Evolutionary conservation across 2,113 vertebrate genomes (phyloP).

Genomic region (Gadus macrocephalus): DNA sequence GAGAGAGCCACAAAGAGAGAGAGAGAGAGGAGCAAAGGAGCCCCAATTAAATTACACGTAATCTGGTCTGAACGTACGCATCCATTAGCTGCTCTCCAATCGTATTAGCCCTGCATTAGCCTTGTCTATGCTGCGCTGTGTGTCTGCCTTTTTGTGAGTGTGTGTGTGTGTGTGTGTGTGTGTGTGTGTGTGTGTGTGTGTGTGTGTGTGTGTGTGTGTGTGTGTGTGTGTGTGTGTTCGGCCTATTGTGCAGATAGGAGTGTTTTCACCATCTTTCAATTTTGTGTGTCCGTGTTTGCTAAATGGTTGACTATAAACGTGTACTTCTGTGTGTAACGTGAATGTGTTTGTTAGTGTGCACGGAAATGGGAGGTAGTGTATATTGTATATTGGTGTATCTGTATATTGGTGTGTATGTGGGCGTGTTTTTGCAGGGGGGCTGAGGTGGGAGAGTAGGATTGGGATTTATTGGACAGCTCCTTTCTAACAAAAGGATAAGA

Average conservation of each 20-base stretch:
- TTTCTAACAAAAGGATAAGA: not conserved
- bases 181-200: conserved; percentile 13
- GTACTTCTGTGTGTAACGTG: not conserved
- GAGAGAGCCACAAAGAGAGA: too few species aligned
- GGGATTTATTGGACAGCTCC: not conserved
- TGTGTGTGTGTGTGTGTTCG: not conserved
- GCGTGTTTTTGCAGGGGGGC: not conserved
- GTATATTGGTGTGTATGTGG: not conserved
- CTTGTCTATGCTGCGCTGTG: conserved; percentile 14
- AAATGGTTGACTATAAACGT: too few species aligned
- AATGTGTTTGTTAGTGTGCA: not conserved
- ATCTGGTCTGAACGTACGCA: conserved; percentile 88
- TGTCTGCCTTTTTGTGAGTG: conserved; percentile 19
- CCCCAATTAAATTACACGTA: conserved; percentile 92
- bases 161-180: conserved; percentile 23
- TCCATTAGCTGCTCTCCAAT: conserved; percentile 88
- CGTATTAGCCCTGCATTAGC: conserved; percentile 85
- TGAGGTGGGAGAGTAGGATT: too few species aligned
- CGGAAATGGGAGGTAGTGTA: not conserved
- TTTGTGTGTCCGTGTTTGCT: not conserved
- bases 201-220: conserved; percentile 12
- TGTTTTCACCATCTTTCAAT: not conserved
- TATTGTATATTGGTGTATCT: too few species aligned
- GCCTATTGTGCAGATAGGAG: not conserved
- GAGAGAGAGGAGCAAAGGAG: conserved; percentile 54